These are phyloP conservation scores for Buathra laborator DNA, from an alignment of 2,888 invertebrate genomes.

Conservation along the genomic window DNA sequence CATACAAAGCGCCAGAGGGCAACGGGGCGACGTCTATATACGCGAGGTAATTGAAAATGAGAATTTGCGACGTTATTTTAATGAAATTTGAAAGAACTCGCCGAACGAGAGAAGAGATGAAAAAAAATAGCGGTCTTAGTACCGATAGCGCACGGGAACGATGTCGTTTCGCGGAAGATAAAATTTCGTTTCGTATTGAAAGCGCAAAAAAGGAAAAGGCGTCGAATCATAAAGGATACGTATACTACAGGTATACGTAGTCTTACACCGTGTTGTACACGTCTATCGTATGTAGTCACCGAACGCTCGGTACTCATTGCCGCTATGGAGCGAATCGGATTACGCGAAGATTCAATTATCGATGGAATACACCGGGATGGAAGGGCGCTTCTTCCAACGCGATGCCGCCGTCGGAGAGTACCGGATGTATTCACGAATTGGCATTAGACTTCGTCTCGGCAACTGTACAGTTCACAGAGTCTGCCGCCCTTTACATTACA, in stretches of 20 bases:
- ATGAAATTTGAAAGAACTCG: constrained; percentile 71
- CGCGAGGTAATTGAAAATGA: constrained; percentile 73
- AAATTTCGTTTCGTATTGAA: constrained; percentile 59
- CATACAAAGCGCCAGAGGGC: neutral
- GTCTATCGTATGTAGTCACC: constrained; percentile 11
- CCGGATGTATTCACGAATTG: constrained; percentile 38
- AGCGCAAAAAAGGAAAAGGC: constrained; percentile 17
- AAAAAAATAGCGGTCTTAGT: constrained; percentile 41
- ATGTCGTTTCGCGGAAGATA: constrained; percentile 60
- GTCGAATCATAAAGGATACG: constrained; percentile 21
- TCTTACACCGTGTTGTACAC: neutral
- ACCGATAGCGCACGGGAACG: constrained; percentile 52
- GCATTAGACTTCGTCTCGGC: constrained; percentile 27
- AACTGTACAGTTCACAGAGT: constrained; percentile 11
- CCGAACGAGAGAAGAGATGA: constrained; percentile 28
- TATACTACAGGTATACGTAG: constrained; percentile 15
- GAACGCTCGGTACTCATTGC: constrained; percentile 47
- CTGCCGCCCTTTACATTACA: neutral
- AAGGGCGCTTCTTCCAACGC: constrained; percentile 35
- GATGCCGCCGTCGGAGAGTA: neutral
- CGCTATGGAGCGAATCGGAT: constrained; percentile 61
- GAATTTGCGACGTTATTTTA: constrained; percentile 76
- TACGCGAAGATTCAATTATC: constrained; percentile 66
- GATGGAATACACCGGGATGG: constrained; percentile 45
- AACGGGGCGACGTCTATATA: constrained; percentile 30